Percentiles rank a stretch among this genome's conserved stretches.
phyloP scores from a whole-genome alignment of 2,113 vertebrate species.

The Ellobius talpinus region DNA sequence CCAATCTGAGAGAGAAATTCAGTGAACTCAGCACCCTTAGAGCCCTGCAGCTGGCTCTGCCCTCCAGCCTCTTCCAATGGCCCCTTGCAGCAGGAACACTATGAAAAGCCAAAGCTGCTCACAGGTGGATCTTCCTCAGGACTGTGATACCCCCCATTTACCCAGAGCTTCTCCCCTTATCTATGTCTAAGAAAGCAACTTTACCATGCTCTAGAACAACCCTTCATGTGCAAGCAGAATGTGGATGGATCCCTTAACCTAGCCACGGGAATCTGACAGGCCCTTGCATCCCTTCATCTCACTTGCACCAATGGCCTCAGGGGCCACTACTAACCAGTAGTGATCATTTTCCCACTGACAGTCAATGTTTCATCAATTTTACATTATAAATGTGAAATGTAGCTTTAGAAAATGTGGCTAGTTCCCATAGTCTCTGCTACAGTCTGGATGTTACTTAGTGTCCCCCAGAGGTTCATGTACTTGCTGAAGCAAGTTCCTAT shows the following conservation, averaged over 20 bases:
- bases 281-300: not conserved
- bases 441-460: too few species aligned
- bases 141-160: not conserved
- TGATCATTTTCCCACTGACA: not conserved
- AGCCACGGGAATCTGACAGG: not conserved
- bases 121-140: not conserved
- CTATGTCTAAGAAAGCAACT: not conserved
- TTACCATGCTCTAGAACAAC: too few species aligned
- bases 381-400: not conserved
- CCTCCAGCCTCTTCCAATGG: not conserved
- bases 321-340: not conserved
- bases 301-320: not conserved
- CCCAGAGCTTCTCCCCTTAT: not conserved
- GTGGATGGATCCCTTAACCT: not conserved
- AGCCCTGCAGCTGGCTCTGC: not conserved
- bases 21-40: not conserved
- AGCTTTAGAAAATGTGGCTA: not conserved
- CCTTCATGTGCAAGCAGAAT: not conserved
- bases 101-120: not conserved
- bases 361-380: not conserved
- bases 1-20: not conserved
- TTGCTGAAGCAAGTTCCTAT: not conserved
- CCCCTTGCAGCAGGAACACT: not conserved
- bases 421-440: not conserved
- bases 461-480: not conserved